These are phyloP conservation scores for Nematostella vectensis DNA, from an alignment of 92 coral and sea anemone genomes.

Conservation along the genomic window DNA sequence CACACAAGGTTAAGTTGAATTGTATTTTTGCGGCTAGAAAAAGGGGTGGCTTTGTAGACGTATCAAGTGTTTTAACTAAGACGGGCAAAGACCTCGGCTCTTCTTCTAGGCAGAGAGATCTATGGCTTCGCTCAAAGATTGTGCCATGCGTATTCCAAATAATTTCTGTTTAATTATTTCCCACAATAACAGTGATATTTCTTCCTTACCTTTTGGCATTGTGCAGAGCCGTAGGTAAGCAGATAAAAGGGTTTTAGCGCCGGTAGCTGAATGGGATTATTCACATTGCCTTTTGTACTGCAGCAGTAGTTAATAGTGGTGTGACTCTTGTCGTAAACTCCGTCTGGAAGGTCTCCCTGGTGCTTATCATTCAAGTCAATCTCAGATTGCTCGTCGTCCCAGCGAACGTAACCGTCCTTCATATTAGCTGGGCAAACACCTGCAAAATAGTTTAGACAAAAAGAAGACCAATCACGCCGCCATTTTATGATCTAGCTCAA, in stretches of 20 bases:
- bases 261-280: constrained; percentile 91
- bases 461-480: too few species aligned
- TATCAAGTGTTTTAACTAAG: too few species aligned
- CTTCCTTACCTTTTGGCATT: constrained; percentile 83
- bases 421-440: constrained; percentile 89
- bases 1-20: too few species aligned
- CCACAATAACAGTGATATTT: too few species aligned
- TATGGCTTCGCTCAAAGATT: too few species aligned
- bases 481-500: too few species aligned
- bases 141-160: too few species aligned
- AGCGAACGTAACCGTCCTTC: constrained; percentile 88
- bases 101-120: too few species aligned
- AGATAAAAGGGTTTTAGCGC: constrained; percentile 89
- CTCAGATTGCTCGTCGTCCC: constrained; percentile 97
- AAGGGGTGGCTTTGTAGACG: too few species aligned
- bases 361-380: constrained; percentile 73
- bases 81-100: too few species aligned
- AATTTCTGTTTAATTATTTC: too few species aligned
- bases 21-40: too few species aligned
- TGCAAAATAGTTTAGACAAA: constrained; percentile 7
- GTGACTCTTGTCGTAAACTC: constrained; percentile 70
- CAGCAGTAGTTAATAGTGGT: constrained; percentile 96
- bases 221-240: constrained; percentile 85
- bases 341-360: constrained; percentile 80
- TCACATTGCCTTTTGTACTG: constrained; percentile 84